Base-by-base conservation (phyloP, 92 coral and sea anemone genomes). In the Siderastrea siderea region DNA sequence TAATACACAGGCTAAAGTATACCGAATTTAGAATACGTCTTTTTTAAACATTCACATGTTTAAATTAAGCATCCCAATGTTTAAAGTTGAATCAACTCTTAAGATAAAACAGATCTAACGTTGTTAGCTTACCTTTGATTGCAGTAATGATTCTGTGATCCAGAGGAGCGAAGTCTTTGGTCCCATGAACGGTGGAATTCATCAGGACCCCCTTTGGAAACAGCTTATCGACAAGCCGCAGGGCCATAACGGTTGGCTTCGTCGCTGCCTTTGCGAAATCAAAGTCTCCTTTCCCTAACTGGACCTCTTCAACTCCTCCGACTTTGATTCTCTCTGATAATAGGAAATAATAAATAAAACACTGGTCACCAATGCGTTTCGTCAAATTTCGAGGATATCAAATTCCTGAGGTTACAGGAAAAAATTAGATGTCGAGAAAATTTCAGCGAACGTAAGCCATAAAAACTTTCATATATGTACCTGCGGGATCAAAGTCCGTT, bases 61-160 rank as follows among this genome's bases (percentile, higher is more conserved):
- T 64, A 14, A 14, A 14, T 14, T 14, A 14, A n/a, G n/a, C n/a
- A n/a, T n/a, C n/a, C n/a, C n/a, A 64, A 14, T 64, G 11, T 14
- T 64, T 13, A 64, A 64, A 14, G 69, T 5, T 64, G 69, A n/a
- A n/a, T n/a, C n/a, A n/a, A n/a, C n/a, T n/a, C n/a, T n/a, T n/a
- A n/a, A n/a, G n/a, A n/a, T n/a, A 14, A 64, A 64, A 64, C 69
- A 14, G 17, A 64, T 64, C 11, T 64, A 64, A 64, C n/a, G 17
- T 26, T 64, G 69, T 64, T 14, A 71, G 76, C 76, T 71, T 71
- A 71, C 76, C 76, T 45, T 71, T 71, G n/a, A 71, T 71, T 71
- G 76, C 6, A 48, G 50, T 48, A 44, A 71, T 71, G 76, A 48
- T 48, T 15, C 16, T 71, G 45, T 13, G 38, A 48, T 71, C 76